A percentile compares a stretch with the other conserved stretches of the same genome.
These are phyloP conservation scores for Pogonomyrmex californicus DNA, from an alignment of 1,140 invertebrate species.

Conservation along the genomic window DNA sequence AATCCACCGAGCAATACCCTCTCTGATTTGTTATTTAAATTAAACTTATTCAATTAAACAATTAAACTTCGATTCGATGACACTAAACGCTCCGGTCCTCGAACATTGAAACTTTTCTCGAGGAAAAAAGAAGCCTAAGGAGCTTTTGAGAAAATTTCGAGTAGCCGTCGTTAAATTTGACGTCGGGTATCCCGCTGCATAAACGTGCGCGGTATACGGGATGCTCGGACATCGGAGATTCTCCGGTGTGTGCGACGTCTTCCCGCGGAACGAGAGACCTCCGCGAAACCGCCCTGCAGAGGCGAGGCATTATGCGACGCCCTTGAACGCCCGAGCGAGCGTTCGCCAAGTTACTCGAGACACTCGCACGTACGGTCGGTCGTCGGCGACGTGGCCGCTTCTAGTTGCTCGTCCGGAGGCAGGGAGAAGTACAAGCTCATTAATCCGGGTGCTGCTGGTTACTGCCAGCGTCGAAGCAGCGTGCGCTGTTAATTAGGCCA, in stretches of 20 bases:
- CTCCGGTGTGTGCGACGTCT: conserved; percentile 2
- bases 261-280: neutral
- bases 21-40: no score
- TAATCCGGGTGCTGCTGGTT: conserved; percentile 18
- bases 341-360: neutral
- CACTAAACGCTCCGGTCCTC: no score
- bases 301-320: conserved; percentile 36
- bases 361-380: neutral
- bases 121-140: no score
- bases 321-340: conserved; percentile 45
- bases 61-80: no score
- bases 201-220: neutral
- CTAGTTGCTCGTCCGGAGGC: conserved; percentile 34
- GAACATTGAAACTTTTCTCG: neutral
- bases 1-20: no score
- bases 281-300: neutral
- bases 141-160: no score
- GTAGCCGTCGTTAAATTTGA: neutral
- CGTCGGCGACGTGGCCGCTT: neutral
- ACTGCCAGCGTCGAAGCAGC: neutral
- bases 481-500: conserved; percentile 64
- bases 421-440: conserved; percentile 45
- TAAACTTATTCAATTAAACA: no score
- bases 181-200: neutral
- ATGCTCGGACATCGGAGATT: neutral